Conservation (phyloP, 30 jellyfish, hydroid and myxozoan species). For the Nemopilema nomurai region DNA sequence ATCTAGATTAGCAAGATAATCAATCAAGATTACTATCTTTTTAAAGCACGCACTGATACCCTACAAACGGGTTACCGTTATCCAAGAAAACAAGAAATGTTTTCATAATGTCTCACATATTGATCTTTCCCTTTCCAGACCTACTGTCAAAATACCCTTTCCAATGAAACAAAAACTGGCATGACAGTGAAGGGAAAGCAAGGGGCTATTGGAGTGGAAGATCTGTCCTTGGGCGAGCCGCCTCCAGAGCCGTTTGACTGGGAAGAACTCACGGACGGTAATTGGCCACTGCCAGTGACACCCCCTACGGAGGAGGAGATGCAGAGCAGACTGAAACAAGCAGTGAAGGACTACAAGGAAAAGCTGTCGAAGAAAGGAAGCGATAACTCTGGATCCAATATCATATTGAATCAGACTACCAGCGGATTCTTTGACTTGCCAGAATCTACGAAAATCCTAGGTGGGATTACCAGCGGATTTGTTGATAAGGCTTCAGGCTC, state of each 20-base stretch:
- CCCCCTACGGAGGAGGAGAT: conserved; percentile 61
- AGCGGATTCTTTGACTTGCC: neutral
- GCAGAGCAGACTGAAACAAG: conserved; percentile 13
- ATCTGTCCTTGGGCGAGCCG: conserved; percentile 22
- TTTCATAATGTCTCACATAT: too few species aligned
- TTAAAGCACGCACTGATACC: too few species aligned
- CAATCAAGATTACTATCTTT: too few species aligned
- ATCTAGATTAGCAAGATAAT: too few species aligned
- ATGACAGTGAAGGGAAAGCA: conserved; percentile 1
- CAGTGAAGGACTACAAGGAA: conserved; percentile 4
- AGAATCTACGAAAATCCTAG: neutral
- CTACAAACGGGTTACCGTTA: too few species aligned
- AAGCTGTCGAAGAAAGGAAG: neutral
- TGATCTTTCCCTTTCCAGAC: conserved; percentile 3
- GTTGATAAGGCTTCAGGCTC: neutral
- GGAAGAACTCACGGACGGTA: conserved; percentile 38
- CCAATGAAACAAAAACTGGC: conserved; percentile 29
- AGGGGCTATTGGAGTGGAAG: conserved; percentile 22
- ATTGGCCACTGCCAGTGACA: conserved; percentile 61
- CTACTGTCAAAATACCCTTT: conserved; percentile 30
- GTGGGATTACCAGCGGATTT: neutral
- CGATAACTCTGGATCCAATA: conserved; percentile 7
- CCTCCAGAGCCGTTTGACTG: conserved; percentile 53
- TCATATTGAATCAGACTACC: neutral
- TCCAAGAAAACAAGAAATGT: too few species aligned